Evolutionary conservation across 2,888 invertebrate species (phyloP).

Genomic region (Tetranychus piercei): DNA sequence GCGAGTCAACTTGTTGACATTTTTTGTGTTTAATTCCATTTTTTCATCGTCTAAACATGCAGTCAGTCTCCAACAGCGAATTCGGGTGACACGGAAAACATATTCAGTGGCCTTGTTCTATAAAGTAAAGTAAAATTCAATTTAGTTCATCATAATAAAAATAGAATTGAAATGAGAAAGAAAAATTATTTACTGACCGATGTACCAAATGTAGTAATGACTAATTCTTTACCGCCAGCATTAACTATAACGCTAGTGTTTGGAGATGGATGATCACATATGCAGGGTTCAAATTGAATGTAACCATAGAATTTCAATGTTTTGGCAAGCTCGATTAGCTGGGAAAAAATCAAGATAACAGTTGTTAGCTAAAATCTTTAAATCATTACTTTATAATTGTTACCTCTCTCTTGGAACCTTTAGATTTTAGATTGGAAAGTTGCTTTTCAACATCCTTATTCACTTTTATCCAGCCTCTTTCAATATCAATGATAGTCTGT

Average conservation of each 20-base stretch:
- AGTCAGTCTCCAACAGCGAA: slow-evolving; percentile 92
- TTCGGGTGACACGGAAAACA: slow-evolving; percentile 77
- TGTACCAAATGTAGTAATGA: slow-evolving; percentile 37
- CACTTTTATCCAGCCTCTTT: slow-evolving; percentile 63
- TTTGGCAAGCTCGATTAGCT: slow-evolving; percentile 69
- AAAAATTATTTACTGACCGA: background rate
- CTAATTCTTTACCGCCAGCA: slow-evolving; percentile 68
- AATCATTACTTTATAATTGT: background rate
- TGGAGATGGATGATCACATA: slow-evolving; percentile 54
- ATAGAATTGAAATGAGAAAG: background rate
- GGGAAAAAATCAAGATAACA: background rate
- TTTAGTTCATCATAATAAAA: background rate
- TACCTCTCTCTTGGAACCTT: slow-evolving; percentile 64
- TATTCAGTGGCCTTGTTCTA: slow-evolving; percentile 48
- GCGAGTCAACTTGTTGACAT: slow-evolving; percentile 33
- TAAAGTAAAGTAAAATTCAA: background rate
- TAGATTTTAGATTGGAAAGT: slow-evolving; percentile 50
- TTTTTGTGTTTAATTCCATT: background rate
- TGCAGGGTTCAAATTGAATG: slow-evolving; percentile 54
- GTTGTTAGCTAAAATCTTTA: background rate
- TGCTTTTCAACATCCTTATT: slow-evolving; percentile 49
- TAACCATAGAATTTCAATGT: slow-evolving; percentile 74
- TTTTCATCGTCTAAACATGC: slow-evolving; percentile 37
- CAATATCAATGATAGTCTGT: slow-evolving; percentile 68
- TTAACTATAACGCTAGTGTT: slow-evolving; percentile 51